phyloP scores from a whole-genome alignment of 2,888 invertebrate genomes.

The Prionchulus punctatus region DNA sequence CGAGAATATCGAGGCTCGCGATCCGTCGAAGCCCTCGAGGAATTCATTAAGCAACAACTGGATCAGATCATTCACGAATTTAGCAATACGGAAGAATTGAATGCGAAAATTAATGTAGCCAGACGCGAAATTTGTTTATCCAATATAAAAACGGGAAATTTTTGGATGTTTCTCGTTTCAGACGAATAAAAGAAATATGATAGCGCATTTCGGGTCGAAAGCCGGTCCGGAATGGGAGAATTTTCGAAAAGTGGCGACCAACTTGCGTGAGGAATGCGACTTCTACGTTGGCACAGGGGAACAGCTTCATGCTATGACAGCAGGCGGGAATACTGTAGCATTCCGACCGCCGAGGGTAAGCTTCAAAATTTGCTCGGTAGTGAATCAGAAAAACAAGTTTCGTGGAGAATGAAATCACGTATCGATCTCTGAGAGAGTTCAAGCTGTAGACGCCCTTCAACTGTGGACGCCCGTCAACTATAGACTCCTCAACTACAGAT shows the following conservation, averaged over 20 bases:
- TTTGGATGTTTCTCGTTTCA: slow-evolving; percentile 27
- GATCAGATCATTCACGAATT: slow-evolving; percentile 39
- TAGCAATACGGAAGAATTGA: slow-evolving; percentile 6
- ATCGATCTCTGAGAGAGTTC: too few species aligned
- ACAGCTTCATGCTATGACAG: too few species aligned
- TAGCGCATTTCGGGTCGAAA: slow-evolving; percentile 38
- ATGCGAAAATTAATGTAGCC: slow-evolving; percentile 3
- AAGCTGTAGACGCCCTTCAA: too few species aligned
- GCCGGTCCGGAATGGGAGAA: slow-evolving; percentile 63
- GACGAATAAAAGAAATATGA: slow-evolving; percentile 48
- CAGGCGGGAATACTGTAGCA: too few species aligned
- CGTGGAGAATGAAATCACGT: too few species aligned
- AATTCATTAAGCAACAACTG: slow-evolving; percentile 71
- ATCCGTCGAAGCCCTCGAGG: slow-evolving; percentile 71
- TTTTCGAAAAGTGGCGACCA: slow-evolving; percentile 58
- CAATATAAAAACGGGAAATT: not conserved
- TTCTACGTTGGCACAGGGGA: slow-evolving; percentile 78
- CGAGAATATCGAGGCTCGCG: slow-evolving; percentile 50
- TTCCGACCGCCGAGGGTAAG: too few species aligned
- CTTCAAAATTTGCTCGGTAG: too few species aligned
- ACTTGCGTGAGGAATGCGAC: slow-evolving; percentile 81
- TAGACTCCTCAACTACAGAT: too few species aligned
- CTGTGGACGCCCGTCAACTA: too few species aligned
- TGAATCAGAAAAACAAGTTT: too few species aligned
- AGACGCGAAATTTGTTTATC: not conserved